Percentiles rank a stretch among this genome's conserved stretches.
These are phyloP conservation scores for Drosophila neotestacea DNA, from an alignment of 2,888 invertebrate genomes.

Conservation along the genomic window DNA sequence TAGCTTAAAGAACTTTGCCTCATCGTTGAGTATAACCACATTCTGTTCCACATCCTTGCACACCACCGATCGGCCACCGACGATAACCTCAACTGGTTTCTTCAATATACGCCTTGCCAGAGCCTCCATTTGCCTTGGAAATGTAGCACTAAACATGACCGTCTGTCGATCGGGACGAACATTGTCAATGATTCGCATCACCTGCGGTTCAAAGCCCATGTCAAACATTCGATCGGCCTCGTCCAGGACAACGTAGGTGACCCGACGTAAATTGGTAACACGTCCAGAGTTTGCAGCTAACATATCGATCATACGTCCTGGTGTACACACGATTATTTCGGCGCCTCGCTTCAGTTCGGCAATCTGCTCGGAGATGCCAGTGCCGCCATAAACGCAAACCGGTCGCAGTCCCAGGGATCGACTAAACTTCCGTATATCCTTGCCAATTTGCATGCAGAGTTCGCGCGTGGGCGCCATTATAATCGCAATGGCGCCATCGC, in stretches of 20 bases:
- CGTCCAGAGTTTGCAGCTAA: conserved; percentile 98
- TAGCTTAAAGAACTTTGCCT: conserved; percentile 98
- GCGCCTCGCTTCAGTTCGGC: conserved; percentile 98
- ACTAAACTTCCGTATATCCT: conserved; percentile 98
- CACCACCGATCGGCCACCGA: conserved; percentile 98
- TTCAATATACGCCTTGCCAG: conserved; percentile 96
- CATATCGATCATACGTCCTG: conserved; percentile 99
- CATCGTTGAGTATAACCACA: conserved; percentile 96
- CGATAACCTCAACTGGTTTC: conserved; percentile 98
- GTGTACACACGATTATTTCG: conserved; percentile 99
- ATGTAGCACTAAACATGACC: conserved; percentile 99
- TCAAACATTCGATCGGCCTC: conserved; percentile 99
- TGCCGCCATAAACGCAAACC: conserved; percentile 99
- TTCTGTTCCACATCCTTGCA: conserved; percentile 99
- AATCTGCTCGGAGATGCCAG: conserved; percentile 96
- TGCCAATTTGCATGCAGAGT: conserved; percentile 98
- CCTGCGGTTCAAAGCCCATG: conserved; percentile 96
- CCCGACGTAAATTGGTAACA: conserved; percentile 98
- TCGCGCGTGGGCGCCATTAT: conserved; percentile 99
- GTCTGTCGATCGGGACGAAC: conserved; percentile 98
- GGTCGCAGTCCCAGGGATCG: conserved; percentile 94
- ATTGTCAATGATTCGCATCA: conserved; percentile 98
- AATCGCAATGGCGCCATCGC: conserved; percentile 98
- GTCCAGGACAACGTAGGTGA: conserved; percentile 98
- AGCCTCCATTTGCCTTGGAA: conserved; percentile 99